Conservation (phyloP, 2,113 vertebrate species). For the Spheniscus mendiculus region DNA sequence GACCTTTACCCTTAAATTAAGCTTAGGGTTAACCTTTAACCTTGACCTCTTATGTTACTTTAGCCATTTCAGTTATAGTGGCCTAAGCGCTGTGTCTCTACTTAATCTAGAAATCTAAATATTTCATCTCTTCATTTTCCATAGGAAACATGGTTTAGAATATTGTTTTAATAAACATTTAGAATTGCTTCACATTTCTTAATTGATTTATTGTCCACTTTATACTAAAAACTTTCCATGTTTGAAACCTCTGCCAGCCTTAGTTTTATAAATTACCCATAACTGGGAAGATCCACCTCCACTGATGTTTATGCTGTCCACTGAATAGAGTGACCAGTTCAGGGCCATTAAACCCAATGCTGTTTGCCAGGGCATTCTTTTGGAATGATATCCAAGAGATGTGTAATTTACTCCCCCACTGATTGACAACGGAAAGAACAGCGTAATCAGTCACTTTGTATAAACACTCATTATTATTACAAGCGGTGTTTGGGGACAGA, state of each 20-base stretch:
- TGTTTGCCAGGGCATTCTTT: slow-evolving; percentile 19
- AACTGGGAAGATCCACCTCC: not conserved
- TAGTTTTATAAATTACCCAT: not conserved
- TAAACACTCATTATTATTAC: not conserved
- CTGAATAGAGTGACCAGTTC: slow-evolving; percentile 6
- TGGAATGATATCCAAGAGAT: slow-evolving; percentile 10
- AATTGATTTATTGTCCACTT: not conserved
- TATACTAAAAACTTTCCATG: not conserved
- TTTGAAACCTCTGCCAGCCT: not conserved
- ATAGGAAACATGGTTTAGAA: not conserved
- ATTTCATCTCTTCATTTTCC: not conserved
- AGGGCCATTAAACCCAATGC: slow-evolving; percentile 26
- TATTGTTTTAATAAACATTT: not conserved
- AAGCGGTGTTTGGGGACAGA: not conserved
- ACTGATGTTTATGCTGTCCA: not conserved
- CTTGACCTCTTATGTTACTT: not conserved
- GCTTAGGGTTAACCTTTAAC: not conserved
- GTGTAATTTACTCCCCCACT: slow-evolving; percentile 27
- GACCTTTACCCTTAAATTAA: not conserved
- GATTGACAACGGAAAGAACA: slow-evolving; percentile 50
- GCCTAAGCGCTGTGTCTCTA: not conserved
- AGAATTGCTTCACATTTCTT: not conserved
- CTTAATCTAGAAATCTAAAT: not conserved
- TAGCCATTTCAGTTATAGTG: not conserved
- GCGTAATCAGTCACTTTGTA: slow-evolving; percentile 31